Conservation (phyloP, 2,797 vertebrate genomes). For the Toxotes lorentzi region DNA sequence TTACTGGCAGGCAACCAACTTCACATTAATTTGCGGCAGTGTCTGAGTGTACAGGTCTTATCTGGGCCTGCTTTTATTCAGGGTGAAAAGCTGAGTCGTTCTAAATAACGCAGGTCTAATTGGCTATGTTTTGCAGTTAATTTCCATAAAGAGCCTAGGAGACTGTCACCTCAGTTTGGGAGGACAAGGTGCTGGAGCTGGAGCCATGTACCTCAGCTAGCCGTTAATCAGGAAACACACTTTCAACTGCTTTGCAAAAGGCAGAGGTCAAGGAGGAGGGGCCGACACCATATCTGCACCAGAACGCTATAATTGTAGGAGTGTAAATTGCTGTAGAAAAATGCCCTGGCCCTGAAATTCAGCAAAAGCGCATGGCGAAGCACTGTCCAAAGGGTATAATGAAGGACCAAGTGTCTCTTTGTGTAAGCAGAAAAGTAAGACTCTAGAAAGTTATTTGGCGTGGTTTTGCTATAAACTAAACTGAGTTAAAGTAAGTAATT, state of each 20-base stretch:
- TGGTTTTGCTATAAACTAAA: slow-evolving; percentile 9
- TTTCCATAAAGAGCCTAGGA: slow-evolving; percentile 87
- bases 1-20: slow-evolving; percentile 79
- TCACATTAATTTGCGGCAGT: slow-evolving; percentile 83
- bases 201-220: slow-evolving; percentile 72
- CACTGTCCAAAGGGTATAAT: slow-evolving; percentile 65
- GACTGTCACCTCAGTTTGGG: slow-evolving; percentile 82
- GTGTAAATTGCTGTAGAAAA: slow-evolving; percentile 86
- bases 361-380: slow-evolving; percentile 60
- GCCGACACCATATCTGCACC: slow-evolving; percentile 83
- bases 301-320: slow-evolving; percentile 80
- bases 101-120: slow-evolving; percentile 89
- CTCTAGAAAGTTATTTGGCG: slow-evolving; percentile 49
- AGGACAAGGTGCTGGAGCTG: slow-evolving; percentile 77
- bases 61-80: slow-evolving; percentile 80
- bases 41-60: slow-evolving; percentile 71
- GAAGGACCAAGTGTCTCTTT: slow-evolving; percentile 69
- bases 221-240: slow-evolving; percentile 87
- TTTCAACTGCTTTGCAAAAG: slow-evolving; percentile 79
- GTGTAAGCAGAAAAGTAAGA: slow-evolving; percentile 66
- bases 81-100: slow-evolving; percentile 82
- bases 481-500: slow-evolving; percentile 2
- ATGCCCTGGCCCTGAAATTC: slow-evolving; percentile 75
- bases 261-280: slow-evolving; percentile 85
- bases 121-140: slow-evolving; percentile 87